Base-by-base conservation (phyloP, 2,113 vertebrate species). In the Planiliza haematocheilus region DNA sequence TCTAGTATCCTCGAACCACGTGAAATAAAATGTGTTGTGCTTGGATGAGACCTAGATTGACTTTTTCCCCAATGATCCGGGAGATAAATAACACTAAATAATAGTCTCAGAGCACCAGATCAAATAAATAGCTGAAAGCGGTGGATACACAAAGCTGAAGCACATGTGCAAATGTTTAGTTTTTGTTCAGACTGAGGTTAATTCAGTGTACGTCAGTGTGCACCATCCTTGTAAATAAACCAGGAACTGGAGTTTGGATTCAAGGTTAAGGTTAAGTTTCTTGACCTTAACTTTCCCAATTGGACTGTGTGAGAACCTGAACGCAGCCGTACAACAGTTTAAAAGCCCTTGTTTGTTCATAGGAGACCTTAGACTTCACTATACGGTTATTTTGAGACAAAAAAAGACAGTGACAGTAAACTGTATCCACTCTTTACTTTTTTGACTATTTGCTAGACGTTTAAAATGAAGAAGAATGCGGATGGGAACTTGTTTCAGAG, bases 401-500 rank as follows among this genome's bases (percentile, higher is more conserved):
- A n/a, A n/a, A n/a, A n/a, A n/a, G n/a, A n/a, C n/a, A n/a, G n/a
- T n/a, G n/a, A n/a, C 21, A 46, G 39, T 20, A 66, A 24, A 38
- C 45, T 17, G 36, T 36, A 56, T 51, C 60, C 16, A 45, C 21
- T 58, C 51, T 17, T 16, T 10, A 46, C 64, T 37, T 30, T 41
- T 16, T 11, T 13, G 50, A 72, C 18, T 12, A 69, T 49, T 20
- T 62, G n/a, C 12, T 17, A 48, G 55, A 48, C 42, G 45, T 62
- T 61, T 74, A 41, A 60, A 30, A 30, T 21, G 20, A 50, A 30
- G 39, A 37, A 42, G 63, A 30, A 13, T 21, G 55, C 11, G 48
- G 42, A 53, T 21, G 30, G 30, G 39, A 37, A 16, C 13, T 49
- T 30, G 37, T 36, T 57, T 50, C 38, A 12, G 45, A 56, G 48